Conservation (phyloP, 1,140 invertebrate species). For the Saccostrea echinata region DNA sequence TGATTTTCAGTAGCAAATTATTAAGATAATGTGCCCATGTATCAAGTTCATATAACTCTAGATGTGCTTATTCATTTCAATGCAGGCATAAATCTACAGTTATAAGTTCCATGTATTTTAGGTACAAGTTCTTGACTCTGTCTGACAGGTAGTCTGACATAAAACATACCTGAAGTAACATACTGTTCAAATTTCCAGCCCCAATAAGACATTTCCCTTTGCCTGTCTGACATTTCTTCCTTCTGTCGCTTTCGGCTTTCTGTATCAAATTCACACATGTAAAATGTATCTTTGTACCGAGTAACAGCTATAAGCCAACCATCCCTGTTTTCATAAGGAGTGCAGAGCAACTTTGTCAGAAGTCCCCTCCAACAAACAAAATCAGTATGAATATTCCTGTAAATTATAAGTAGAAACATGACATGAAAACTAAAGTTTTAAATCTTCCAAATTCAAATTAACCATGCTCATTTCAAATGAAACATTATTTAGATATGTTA, state of each 20-base stretch:
- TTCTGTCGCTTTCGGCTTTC: conserved; percentile 81
- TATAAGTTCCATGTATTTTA: too few relatives aligned
- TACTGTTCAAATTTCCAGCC: conserved; percentile 93
- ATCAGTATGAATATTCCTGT: conserved; percentile 77
- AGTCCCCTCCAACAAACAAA: conserved; percentile 88
- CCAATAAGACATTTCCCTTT: conserved; percentile 85
- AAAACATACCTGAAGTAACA: conserved; percentile 82
- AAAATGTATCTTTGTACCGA: conserved; percentile 86
- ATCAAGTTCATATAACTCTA: too few relatives aligned
- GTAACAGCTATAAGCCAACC: conserved; percentile 86
- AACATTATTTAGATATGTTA: too few relatives aligned
- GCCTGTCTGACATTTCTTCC: conserved; percentile 79
- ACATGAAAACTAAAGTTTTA: too few relatives aligned
- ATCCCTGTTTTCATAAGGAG: conserved; percentile 85
- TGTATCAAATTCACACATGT: conserved; percentile 86
- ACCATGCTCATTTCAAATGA: too few relatives aligned
- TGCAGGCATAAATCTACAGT: too few relatives aligned
- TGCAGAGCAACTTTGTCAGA: conserved; percentile 85
- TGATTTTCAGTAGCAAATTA: too few relatives aligned
- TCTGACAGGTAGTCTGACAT: neutral
- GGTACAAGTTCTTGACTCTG: too few relatives aligned
- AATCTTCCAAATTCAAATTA: too few relatives aligned
- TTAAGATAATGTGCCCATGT: too few relatives aligned
- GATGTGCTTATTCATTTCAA: too few relatives aligned
- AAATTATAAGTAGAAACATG: too few relatives aligned